Evolutionary conservation across 35 echinoderm and acorn worm genomes (phyloP).

Genomic region (Lytechinus pictus): DNA sequence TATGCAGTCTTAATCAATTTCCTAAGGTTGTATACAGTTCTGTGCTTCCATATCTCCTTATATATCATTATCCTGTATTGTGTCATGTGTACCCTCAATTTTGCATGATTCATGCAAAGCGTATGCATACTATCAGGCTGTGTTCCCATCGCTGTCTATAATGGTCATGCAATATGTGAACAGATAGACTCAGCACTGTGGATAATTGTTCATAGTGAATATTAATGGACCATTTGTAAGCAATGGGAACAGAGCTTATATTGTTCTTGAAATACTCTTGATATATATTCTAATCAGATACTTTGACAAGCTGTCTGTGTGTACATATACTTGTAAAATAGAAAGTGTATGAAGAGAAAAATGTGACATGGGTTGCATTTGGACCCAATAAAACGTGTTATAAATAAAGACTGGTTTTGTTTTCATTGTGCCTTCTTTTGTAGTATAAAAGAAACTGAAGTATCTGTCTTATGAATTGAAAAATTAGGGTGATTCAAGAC

Average conservation of each 20-base stretch:
- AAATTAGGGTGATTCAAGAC: neutral
- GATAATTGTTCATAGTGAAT: neutral
- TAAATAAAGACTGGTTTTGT: neutral
- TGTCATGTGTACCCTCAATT: constrained; percentile 31
- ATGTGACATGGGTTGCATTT: constrained; percentile 38
- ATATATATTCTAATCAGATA: constrained; percentile 40
- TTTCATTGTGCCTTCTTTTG: neutral
- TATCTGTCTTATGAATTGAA: neutral
- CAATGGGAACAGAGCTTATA: neutral
- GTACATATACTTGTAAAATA: constrained; percentile 46
- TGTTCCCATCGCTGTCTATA: neutral
- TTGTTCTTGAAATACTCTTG: constrained; percentile 53
- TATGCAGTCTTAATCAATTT: neutral
- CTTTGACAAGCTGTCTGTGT: constrained; percentile 24
- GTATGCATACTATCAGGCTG: constrained; percentile 29
- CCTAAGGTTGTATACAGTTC: constrained; percentile 34
- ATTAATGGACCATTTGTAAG: neutral
- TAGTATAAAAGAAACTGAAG: neutral
- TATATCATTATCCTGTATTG: constrained; percentile 32
- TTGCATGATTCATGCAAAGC: constrained; percentile 51
- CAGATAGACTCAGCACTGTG: neutral
- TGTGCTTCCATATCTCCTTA: constrained; percentile 42
- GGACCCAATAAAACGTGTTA: constrained; percentile 54
- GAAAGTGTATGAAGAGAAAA: constrained; percentile 43
- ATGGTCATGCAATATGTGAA: neutral